Conservation (phyloP, 2,888 invertebrate genomes). For the Dasypogon diadema region DNA sequence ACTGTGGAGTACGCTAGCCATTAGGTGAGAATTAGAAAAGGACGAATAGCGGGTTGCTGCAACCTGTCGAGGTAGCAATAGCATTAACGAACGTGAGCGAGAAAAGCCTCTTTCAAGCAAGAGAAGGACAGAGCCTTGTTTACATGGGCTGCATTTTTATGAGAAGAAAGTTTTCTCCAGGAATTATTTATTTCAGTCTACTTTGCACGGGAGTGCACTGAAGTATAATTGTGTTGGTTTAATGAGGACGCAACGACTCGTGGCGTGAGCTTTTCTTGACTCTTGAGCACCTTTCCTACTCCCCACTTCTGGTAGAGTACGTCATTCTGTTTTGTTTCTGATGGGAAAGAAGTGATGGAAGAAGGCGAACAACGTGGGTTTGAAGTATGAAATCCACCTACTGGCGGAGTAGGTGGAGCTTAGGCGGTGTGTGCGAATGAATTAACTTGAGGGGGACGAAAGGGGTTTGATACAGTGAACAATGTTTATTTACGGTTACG, state of each 20-base stretch:
- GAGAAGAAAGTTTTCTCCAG: not conserved
- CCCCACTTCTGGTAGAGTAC: constrained; percentile 11
- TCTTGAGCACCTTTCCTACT: constrained; percentile 11
- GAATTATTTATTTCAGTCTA: constrained; percentile 12
- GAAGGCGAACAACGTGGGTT: constrained; percentile 38
- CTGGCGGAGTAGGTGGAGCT: constrained; percentile 40
- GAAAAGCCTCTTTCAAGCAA: not conserved
- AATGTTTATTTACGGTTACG: not conserved
- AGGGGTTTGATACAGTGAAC: not conserved
- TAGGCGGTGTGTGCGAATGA: constrained; percentile 18
- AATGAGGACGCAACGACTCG: too few relatives aligned
- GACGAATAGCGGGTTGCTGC: not conserved
- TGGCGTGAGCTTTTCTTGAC: constrained; percentile 39
- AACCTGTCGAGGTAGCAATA: constrained; percentile 41
- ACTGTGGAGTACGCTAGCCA: too few relatives aligned
- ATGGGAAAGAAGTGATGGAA: constrained; percentile 33
- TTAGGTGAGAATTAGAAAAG: too few relatives aligned
- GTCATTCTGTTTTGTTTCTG: constrained; percentile 18
- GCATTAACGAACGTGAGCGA: constrained; percentile 17
- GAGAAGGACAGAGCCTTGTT: not conserved
- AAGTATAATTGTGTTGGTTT: not conserved
- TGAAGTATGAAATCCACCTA: constrained; percentile 26
- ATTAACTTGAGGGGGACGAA: constrained; percentile 23
- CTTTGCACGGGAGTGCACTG: not conserved
- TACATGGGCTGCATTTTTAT: not conserved